These are phyloP conservation scores for Mylabris sibirica DNA, from an alignment of 2,888 invertebrate genomes.

Conservation along the genomic window DNA sequence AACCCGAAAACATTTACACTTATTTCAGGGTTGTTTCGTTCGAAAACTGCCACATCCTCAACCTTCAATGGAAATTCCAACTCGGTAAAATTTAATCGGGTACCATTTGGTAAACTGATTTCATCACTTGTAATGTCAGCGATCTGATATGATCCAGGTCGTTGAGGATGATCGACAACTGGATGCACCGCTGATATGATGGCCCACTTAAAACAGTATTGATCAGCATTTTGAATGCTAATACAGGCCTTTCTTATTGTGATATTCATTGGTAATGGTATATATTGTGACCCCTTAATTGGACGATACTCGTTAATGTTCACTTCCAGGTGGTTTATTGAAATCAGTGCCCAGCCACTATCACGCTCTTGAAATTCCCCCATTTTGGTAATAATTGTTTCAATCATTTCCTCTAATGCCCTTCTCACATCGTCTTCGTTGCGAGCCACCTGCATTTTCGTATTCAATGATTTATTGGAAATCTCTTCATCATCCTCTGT, in stretches of 20 bases:
- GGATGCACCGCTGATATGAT: conserved; percentile 40
- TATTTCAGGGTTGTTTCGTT: neutral
- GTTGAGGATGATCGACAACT: conserved; percentile 6
- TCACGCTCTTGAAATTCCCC: conserved; percentile 43
- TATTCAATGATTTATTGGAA: neutral
- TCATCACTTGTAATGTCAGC: neutral
- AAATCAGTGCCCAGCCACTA: conserved; percentile 40
- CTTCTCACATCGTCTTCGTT: too few relatives aligned
- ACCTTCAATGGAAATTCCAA: neutral
- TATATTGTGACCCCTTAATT: conserved; percentile 38
- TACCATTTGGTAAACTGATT: neutral
- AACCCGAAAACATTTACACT: neutral
- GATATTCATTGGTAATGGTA: conserved; percentile 38
- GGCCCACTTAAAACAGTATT: conserved; percentile 43
- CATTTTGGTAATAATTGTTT: conserved; percentile 33
- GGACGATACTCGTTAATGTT: conserved; percentile 40
- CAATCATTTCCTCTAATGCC: conserved; percentile 21
- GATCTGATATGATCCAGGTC: conserved; percentile 31
- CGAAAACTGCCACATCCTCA: neutral
- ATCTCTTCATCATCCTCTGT: neutral
- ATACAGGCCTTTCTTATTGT: conserved; percentile 37
- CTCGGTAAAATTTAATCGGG: neutral
- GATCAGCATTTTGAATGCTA: conserved; percentile 45
- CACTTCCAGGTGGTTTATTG: conserved; percentile 36
- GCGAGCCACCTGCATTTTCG: neutral